Conservation (phyloP, 2,113 vertebrate genomes). For the Recurvirostra avosetta region DNA sequence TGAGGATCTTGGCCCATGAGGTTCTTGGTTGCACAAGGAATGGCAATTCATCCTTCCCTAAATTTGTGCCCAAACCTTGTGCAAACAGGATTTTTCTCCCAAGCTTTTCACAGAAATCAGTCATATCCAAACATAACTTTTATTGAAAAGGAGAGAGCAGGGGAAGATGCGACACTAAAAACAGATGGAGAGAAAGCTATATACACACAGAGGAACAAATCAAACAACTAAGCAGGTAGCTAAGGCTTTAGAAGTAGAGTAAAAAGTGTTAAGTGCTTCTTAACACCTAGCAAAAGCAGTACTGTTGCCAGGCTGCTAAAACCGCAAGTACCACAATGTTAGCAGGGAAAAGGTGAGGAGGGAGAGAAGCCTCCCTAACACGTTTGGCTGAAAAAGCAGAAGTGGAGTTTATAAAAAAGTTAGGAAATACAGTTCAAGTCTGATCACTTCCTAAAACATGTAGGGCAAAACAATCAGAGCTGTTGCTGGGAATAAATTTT, state of each 20-base stretch:
- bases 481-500: neutral
- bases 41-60: neutral
- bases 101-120: neutral
- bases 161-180: neutral
- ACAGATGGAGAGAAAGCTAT: neutral
- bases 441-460: neutral
- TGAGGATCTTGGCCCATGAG: neutral
- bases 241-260: neutral
- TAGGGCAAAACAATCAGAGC: neutral
- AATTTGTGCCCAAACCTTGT: neutral
- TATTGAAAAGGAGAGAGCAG: neutral
- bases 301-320: neutral
- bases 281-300: neutral
- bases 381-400: neutral
- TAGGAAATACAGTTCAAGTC: neutral
- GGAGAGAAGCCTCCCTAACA: neutral
- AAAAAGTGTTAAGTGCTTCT: neutral
- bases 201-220: neutral
- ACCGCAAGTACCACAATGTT: fast-evolving
- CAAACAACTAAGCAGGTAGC: neutral
- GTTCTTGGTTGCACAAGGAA: neutral
- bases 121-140: neutral
- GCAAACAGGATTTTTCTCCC: neutral
- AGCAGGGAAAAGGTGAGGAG: neutral
- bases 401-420: neutral